These are phyloP conservation scores for Eulithis testata DNA, from an alignment of 2,888 invertebrate species.

Conservation along the genomic window DNA sequence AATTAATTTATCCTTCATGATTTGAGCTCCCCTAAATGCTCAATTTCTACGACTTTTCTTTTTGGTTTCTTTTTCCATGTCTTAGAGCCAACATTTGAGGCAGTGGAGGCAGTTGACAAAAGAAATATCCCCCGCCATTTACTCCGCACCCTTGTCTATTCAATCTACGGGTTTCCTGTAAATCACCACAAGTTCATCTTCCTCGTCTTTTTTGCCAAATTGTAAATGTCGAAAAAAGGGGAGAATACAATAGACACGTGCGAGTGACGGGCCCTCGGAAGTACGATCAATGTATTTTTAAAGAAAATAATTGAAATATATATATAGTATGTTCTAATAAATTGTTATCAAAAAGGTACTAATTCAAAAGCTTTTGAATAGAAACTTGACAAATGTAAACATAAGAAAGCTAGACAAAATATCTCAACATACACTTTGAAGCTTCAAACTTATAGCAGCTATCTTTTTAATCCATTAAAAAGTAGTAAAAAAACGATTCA, in stretches of 20 bases:
- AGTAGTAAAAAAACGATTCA: constrained; percentile 12
- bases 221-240: constrained; percentile 56
- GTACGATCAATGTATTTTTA: constrained; percentile 49
- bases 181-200: constrained; percentile 37
- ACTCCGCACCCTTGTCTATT: constrained; percentile 40
- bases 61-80: constrained; percentile 24
- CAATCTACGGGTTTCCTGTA: constrained; percentile 36
- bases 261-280: constrained; percentile 48
- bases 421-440: no score
- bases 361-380: no score
- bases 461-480: no score
- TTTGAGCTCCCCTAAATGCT: neutral
- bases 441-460: no score
- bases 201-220: constrained; percentile 46
- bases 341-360: no score
- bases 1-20: neutral
- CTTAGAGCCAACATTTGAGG: constrained; percentile 26
- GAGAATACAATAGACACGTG: constrained; percentile 49
- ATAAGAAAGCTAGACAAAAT: no score
- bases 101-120: constrained; percentile 23
- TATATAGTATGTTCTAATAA: constrained; percentile 7
- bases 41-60: constrained; percentile 8
- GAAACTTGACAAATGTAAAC: no score
- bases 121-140: constrained; percentile 29
- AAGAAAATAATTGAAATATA: constrained; percentile 46